These are phyloP conservation scores for rabbit (Oryctolagus cuniculus) DNA, from an alignment of 2,113 vertebrate species.

Conservation along the genomic window DNA sequence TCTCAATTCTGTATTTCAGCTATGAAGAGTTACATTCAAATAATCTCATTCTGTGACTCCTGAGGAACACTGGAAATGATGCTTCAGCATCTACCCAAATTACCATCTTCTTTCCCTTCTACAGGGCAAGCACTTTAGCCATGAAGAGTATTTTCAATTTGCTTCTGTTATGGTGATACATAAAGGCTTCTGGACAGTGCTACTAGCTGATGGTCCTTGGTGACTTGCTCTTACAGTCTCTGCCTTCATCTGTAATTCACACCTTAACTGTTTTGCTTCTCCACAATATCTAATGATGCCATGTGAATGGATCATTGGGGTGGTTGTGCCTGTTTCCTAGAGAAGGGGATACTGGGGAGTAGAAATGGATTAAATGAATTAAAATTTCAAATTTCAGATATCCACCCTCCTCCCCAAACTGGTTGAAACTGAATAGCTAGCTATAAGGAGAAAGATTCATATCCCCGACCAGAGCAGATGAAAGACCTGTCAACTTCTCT, in stretches of 20 bases:
- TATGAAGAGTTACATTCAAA: not conserved
- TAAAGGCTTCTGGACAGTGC: not conserved
- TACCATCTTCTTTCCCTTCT: not conserved
- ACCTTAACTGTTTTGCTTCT: not conserved
- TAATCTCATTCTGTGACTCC: not conserved
- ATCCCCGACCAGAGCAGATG: not conserved
- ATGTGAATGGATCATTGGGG: too few relatives aligned
- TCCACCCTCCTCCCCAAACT: not conserved
- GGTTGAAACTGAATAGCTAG: not conserved
- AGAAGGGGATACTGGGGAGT: too few relatives aligned
- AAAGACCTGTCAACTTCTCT: not conserved
- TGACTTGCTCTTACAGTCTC: not conserved
- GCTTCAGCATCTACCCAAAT: not conserved
- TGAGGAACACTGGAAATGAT: not conserved
- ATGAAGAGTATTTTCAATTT: not conserved
- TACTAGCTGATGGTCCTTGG: not conserved
- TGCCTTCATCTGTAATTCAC: not conserved
- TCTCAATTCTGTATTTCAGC: not conserved
- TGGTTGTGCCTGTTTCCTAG: rapidly evolving
- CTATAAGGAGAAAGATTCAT: not conserved
- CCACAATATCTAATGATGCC: not conserved
- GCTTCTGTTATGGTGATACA: not conserved
- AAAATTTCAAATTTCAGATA: not conserved
- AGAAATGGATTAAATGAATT: not conserved
- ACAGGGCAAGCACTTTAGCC: not conserved